phyloP scores from a whole-genome alignment of 2,797 vertebrate genomes.

The Squalus acanthias region DNA sequence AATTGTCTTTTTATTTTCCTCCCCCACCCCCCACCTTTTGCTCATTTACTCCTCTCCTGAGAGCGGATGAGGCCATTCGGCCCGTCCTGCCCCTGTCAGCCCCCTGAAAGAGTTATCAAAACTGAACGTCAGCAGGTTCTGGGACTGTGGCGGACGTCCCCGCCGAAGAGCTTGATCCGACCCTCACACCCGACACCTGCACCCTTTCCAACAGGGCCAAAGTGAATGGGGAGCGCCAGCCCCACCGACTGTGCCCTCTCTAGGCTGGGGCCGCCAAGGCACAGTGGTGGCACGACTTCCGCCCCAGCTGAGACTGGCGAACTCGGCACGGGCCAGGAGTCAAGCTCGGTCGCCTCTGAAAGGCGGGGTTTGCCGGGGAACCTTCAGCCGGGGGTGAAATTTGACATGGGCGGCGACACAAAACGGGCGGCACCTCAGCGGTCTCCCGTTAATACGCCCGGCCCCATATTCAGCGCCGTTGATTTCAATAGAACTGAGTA shows the following conservation, averaged over 20 bases:
- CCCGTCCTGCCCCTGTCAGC: background rate
- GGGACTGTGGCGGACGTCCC: too few species aligned
- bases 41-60: background rate
- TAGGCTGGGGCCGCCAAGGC: background rate
- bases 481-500: background rate
- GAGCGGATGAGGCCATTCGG: background rate
- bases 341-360: background rate
- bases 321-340: background rate
- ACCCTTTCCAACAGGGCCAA: background rate
- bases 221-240: background rate
- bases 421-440: too few species aligned
- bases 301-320: background rate
- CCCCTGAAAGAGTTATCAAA: background rate
- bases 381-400: background rate
- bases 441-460: too few species aligned
- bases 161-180: background rate
- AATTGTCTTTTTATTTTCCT: background rate
- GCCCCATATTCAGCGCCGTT: background rate
- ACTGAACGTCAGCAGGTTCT: background rate
- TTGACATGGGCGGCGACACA: background rate
- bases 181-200: background rate
- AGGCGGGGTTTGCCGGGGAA: background rate
- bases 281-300: background rate
- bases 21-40: too few species aligned
- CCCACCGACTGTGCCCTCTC: background rate